Evolutionary conservation across 2,888 invertebrate species (phyloP).

Genomic region (Drosophila borborema): DNA sequence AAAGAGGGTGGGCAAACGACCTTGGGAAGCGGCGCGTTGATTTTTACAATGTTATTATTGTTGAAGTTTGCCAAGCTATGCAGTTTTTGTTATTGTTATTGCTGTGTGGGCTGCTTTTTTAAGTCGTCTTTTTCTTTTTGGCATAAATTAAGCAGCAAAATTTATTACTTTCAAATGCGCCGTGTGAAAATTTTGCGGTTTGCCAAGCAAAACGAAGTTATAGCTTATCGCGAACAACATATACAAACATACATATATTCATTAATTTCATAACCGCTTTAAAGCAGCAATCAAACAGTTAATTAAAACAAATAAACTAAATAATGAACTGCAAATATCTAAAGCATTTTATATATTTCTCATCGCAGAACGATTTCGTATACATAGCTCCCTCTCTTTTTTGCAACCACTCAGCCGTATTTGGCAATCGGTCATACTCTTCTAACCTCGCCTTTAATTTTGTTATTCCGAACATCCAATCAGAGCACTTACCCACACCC

Average conservation of each 20-base stretch:
- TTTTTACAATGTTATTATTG: slow-evolving; percentile 68
- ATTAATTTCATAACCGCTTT: not conserved
- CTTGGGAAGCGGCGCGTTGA: slow-evolving; percentile 55
- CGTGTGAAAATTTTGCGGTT: slow-evolving; percentile 61
- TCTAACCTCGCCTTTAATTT: slow-evolving; percentile 4
- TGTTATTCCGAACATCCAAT: slow-evolving; percentile 3
- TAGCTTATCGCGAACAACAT: not conserved
- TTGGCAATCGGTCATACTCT: not conserved
- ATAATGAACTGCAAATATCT: not conserved
- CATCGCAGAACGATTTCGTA: not conserved
- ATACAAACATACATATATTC: not conserved
- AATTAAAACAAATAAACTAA: slow-evolving; percentile 7
- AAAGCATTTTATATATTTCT: not conserved
- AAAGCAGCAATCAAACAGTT: not conserved
- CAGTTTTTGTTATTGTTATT: slow-evolving; percentile 51
- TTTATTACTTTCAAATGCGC: slow-evolving; percentile 67
- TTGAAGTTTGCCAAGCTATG: slow-evolving; percentile 72
- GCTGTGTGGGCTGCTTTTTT: slow-evolving; percentile 33
- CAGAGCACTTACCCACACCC: slow-evolving; percentile 14
- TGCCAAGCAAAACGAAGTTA: slow-evolving; percentile 15
- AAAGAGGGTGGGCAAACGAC: slow-evolving; percentile 33
- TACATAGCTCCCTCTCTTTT: not conserved
- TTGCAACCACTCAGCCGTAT: not conserved
- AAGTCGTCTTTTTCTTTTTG: slow-evolving; percentile 25
- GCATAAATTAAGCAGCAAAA: slow-evolving; percentile 66